These are phyloP conservation scores for Gasterosteus nipponicus DNA, from an alignment of 2,113 vertebrate species.

Conservation along the genomic window DNA sequence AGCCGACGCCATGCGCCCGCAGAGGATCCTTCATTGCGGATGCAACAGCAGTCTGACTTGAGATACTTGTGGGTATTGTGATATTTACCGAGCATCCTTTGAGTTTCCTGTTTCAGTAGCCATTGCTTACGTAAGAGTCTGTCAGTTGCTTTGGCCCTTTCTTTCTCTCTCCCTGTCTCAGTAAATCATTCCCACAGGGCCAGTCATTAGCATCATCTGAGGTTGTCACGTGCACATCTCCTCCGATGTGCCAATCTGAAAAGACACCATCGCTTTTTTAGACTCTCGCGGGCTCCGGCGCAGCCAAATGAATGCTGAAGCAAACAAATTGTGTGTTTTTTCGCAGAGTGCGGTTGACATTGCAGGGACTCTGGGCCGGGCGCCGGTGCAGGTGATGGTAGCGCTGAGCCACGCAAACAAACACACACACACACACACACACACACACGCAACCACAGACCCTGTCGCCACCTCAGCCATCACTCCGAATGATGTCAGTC, in stretches of 20 bases:
- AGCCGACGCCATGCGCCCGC: conserved; percentile 26
- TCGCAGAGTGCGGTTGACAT: conserved; percentile 44
- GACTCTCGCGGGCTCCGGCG: conserved; percentile 26
- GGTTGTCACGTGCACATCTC: conserved; percentile 57
- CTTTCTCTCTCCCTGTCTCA: conserved; percentile 57
- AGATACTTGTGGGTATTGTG: conserved; percentile 37
- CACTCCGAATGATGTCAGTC: conserved; percentile 78
- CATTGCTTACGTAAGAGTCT: conserved; percentile 67
- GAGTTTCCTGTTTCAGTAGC: conserved; percentile 27
- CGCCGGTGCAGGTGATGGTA: conserved; percentile 53
- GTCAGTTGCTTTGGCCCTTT: conserved; percentile 46
- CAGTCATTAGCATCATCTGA: conserved; percentile 72
- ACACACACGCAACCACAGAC: conserved; percentile 20
- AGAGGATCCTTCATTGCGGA: conserved; percentile 25
- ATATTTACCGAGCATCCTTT: conserved; percentile 55
- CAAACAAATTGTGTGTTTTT: conserved; percentile 35
- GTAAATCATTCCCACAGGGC: conserved; percentile 69
- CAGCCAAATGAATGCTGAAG: neutral
- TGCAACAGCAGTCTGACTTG: conserved; percentile 36
- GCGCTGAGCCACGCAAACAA: neutral
- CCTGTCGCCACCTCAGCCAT: conserved; percentile 69
- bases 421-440: neutral
- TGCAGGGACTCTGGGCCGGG: conserved; percentile 32
- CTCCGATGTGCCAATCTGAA: conserved; percentile 58
- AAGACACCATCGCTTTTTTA: conserved; percentile 58